Base-by-base conservation (phyloP, 2,888 invertebrate species). In the Poecilobothrus nobilitatus region DNA sequence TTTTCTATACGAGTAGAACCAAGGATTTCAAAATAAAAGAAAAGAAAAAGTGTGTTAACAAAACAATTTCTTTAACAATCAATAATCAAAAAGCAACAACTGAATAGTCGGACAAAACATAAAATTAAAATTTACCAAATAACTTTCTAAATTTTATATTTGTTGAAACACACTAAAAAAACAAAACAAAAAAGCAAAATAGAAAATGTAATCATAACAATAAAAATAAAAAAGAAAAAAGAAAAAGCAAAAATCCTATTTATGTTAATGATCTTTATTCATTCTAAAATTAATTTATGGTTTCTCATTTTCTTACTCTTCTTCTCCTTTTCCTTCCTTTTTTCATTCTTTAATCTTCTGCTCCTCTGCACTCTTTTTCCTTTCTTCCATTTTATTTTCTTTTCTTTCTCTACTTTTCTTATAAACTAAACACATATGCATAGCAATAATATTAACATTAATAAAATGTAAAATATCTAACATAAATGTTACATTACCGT, bases 211-310 rank as follows among this genome's bases (percentile, higher is more conserved):
- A 41, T 12, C 41, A 15, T 6, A 15, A 41, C 2, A 8, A 12
- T 5, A 3, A 41, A 8, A 41, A 41, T 12, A 3, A 41, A 41
- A 41, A 9, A 8, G 7, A 41, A 18, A 53, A 53, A 53, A 53
- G 2, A 53, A 53, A 12, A 12, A 53, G 53, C 53, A 18, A 12
- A 53, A 53, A 53, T 53, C 18, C 53, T 18, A 53, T 53, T 53
- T 53, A 53, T 53, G 53, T 53, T 53, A 53, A 53, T 53, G 53
- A 53, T 53, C 53, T 53, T 53, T 53, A 18, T 53, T 53, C 53
- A 53, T 53, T 53, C 53, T 53, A 53, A 53, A 53, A 53, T 53
- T 9, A 53, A 53, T 53, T 53, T 18, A 53, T 53, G 53, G 53
- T 53, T 53, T 53, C 53, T 53, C 53, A 2, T 4, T 53, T 53